Evolutionary conservation across 2,888 invertebrate genomes (phyloP).

Genomic region (Acrobasis repandana): DNA sequence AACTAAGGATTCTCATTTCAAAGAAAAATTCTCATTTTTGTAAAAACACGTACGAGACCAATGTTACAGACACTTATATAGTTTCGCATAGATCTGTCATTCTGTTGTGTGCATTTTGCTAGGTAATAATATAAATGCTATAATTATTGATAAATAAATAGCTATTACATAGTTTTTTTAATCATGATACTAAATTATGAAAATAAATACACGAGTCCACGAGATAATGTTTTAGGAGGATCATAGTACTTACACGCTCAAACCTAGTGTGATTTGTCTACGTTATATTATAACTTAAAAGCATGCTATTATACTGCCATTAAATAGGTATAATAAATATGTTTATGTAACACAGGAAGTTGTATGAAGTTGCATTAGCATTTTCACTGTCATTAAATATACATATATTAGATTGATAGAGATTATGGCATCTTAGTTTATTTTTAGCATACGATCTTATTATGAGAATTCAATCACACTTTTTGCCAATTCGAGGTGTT

Average conservation of each 20-base stretch:
- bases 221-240: too few species aligned
- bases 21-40: constrained; percentile 11
- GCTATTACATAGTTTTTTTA: too few species aligned
- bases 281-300: too few species aligned
- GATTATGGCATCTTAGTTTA: background rate
- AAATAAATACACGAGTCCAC: too few species aligned
- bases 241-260: too few species aligned
- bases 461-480: background rate
- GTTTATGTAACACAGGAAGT: background rate
- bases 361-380: background rate
- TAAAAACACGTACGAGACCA: background rate
- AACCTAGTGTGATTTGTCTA: too few species aligned
- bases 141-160: too few species aligned
- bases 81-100: background rate
- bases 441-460: background rate
- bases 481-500: background rate
- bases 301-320: background rate
- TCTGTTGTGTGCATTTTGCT: background rate
- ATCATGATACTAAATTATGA: too few species aligned
- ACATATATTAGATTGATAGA: background rate
- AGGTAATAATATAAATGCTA: too few species aligned
- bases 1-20: too few species aligned
- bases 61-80: background rate
- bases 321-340: background rate
- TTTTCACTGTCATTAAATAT: background rate